A percentile compares a stretch with the other conserved stretches of the same genome.
phyloP scores from a whole-genome alignment of 2,797 vertebrate genomes.

The Lepus oiostolus region DNA sequence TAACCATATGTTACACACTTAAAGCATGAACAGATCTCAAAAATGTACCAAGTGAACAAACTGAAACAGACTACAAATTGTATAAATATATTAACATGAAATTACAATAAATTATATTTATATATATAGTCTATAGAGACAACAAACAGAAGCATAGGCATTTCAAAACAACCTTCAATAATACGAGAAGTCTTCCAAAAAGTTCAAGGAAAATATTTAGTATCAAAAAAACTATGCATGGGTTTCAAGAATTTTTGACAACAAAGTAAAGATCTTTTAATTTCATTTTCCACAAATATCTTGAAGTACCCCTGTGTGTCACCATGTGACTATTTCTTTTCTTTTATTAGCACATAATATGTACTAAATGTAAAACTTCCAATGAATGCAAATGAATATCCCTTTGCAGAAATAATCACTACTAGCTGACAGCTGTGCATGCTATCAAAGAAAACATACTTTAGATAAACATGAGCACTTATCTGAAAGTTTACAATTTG shows the following conservation, averaged over 20 bases:
- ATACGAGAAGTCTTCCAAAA: background rate
- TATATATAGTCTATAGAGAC: background rate
- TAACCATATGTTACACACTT: background rate
- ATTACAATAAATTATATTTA: background rate
- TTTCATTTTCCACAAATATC: no score
- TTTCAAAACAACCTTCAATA: conserved; percentile 50
- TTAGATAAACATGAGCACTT: background rate
- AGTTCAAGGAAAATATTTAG: no score
- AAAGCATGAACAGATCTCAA: background rate
- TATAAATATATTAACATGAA: conserved; percentile 11
- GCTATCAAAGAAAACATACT: background rate
- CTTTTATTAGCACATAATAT: conserved; percentile 17
- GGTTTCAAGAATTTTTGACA: no score
- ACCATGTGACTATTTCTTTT: background rate
- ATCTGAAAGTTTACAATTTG: conserved; percentile 13
- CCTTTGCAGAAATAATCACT: conserved; percentile 30
- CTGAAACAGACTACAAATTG: background rate
- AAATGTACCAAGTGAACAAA: conserved; percentile 10
- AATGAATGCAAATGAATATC: conserved; percentile 21
- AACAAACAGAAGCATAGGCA: background rate
- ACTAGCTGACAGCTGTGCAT: background rate
- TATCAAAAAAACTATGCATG: no score
- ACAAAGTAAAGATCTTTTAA: no score
- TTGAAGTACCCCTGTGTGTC: background rate
- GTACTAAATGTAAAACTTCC: background rate